These are phyloP conservation scores for Dendrocincla fuliginosa DNA, from an alignment of 2,797 vertebrate genomes.

Conservation along the genomic window DNA sequence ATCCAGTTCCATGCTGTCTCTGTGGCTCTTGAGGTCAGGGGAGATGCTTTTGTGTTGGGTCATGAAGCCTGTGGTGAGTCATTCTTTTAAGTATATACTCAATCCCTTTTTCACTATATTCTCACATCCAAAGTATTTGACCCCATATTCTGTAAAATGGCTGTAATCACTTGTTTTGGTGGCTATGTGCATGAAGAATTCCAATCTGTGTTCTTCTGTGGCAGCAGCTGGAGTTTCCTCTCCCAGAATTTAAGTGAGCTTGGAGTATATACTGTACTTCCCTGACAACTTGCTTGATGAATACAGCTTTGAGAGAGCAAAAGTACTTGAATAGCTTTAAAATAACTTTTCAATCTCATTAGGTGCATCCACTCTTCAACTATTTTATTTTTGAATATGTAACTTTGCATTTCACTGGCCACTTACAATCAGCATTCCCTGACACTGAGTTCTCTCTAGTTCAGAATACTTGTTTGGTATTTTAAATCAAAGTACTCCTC, in stretches of 20 bases:
- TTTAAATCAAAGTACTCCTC: background rate
- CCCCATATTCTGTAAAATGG: background rate
- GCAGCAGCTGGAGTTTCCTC: background rate
- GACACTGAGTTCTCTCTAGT: background rate
- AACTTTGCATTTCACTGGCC: background rate
- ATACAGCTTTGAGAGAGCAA: background rate
- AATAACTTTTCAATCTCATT: background rate
- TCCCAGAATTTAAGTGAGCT: background rate
- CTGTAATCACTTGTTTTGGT: background rate
- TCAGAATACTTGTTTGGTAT: background rate
- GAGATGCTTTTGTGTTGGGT: slow-evolving; percentile 62
- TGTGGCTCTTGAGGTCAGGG: slow-evolving; percentile 44
- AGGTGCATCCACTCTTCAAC: background rate
- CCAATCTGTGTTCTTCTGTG: background rate
- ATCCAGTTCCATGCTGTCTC: slow-evolving; percentile 45
- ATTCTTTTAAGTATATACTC: background rate
- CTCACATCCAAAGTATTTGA: slow-evolving; percentile 20
- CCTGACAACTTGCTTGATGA: background rate
- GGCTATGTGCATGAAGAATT: slow-evolving; percentile 24
- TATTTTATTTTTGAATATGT: background rate
- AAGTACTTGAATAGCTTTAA: background rate
- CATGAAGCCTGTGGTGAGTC: slow-evolving; percentile 48
- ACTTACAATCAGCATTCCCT: background rate
- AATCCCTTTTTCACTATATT: background rate
- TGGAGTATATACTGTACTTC: background rate